Conservation (phyloP, 2,797 vertebrate species). For the Hephaestus fuliginosus region DNA sequence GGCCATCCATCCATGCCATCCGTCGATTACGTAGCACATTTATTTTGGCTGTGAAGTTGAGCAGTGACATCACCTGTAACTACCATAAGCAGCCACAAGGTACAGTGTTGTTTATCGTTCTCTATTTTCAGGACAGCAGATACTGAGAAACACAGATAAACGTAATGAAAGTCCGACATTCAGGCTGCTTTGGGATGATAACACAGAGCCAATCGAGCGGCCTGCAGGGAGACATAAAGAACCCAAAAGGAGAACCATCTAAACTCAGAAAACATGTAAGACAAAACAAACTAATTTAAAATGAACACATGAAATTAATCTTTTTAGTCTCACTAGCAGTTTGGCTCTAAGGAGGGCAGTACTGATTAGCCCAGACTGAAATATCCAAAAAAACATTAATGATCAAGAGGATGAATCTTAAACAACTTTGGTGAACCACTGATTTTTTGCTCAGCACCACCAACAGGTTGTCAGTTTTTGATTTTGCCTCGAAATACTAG, state of each 20-base stretch:
- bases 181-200: constrained; percentile 27
- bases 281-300: neutral
- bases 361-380: neutral
- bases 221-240: constrained; percentile 34
- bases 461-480: neutral
- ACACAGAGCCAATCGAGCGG: constrained; percentile 1
- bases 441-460: too few species aligned
- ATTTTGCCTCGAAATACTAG: neutral
- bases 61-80: constrained; percentile 41
- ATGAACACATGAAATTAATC: too few species aligned
- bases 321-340: too few species aligned
- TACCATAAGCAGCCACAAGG: neutral
- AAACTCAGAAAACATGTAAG: neutral
- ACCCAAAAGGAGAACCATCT: neutral
- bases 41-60: constrained; percentile 27
- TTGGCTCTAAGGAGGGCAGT: neutral
- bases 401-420: neutral
- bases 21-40: neutral
- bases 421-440: too few species aligned
- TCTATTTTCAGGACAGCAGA: constrained; percentile 38
- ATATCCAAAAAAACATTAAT: neutral
- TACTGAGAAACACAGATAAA: constrained; percentile 42
- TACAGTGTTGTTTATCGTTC: constrained; percentile 39
- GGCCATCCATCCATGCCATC: neutral
- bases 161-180: constrained; percentile 1